Evolutionary conservation across 1,140 invertebrate species (phyloP).

Genomic region (Hylaeus volcanicus): DNA sequence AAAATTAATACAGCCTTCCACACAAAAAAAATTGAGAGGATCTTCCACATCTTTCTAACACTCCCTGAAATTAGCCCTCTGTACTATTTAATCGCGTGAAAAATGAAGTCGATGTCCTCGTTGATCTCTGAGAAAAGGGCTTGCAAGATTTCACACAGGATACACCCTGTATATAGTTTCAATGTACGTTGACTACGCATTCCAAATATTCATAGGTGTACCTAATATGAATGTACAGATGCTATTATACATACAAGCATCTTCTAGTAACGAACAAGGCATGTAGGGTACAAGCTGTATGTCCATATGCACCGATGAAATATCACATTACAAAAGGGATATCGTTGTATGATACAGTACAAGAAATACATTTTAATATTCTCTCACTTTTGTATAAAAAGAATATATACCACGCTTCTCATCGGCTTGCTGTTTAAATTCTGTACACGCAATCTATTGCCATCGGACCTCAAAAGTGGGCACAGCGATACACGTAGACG

Average conservation of each 20-base stretch:
- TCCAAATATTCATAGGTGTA: slow-evolving; percentile 54
- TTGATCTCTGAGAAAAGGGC: too few species aligned
- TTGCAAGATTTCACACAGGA: too few species aligned
- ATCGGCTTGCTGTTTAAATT: not conserved
- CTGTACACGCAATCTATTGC: slow-evolving; percentile 2
- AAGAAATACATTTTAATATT: not conserved
- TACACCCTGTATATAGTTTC: slow-evolving; percentile 36
- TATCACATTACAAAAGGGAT: slow-evolving; percentile 27
- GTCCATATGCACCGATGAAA: slow-evolving; percentile 33
- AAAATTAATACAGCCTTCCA: too few species aligned
- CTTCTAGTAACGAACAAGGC: slow-evolving; percentile 45
- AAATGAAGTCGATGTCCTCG: too few species aligned
- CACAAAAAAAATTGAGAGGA: too few species aligned
- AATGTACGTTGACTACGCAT: slow-evolving; percentile 58
- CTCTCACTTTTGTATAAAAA: not conserved
- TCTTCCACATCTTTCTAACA: too few species aligned
- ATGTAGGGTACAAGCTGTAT: slow-evolving; percentile 40
- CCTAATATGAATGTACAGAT: slow-evolving; percentile 47
- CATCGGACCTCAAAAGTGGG: not conserved
- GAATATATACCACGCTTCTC: not conserved
- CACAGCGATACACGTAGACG: not conserved
- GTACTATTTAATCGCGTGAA: too few species aligned
- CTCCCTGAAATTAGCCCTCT: too few species aligned
- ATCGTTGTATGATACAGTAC: slow-evolving; percentile 11
- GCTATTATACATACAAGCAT: slow-evolving; percentile 36